Conservation (phyloP, 2,888 invertebrate genomes). For the Philereme transversata region DNA sequence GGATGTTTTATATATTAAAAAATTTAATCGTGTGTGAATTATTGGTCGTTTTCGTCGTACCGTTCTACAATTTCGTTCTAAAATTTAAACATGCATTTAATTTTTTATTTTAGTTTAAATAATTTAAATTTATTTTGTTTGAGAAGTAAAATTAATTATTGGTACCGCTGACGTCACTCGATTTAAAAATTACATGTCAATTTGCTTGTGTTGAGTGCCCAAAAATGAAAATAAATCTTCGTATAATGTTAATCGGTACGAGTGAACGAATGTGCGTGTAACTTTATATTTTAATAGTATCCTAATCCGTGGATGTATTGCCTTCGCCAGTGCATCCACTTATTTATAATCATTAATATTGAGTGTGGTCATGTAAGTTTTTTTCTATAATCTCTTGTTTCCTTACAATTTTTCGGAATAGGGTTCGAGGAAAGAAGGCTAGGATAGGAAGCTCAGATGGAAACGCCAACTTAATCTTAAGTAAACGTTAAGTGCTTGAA, state of each 20-base stretch:
- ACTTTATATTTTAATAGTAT: slow-evolving; percentile 53
- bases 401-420: slow-evolving; percentile 81
- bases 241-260: slow-evolving; percentile 51
- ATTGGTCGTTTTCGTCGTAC: slow-evolving; percentile 31
- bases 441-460: slow-evolving; percentile 70
- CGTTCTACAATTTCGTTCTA: slow-evolving; percentile 17
- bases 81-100: neutral
- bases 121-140: slow-evolving; percentile 22
- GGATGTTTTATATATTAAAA: slow-evolving; percentile 55
- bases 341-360: slow-evolving; percentile 57
- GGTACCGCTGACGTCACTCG: slow-evolving; percentile 10
- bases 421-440: slow-evolving; percentile 49
- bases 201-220: slow-evolving; percentile 22
- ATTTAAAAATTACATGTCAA: slow-evolving; percentile 26
- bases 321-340: slow-evolving; percentile 57
- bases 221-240: slow-evolving; percentile 48
- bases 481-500: slow-evolving; percentile 73
- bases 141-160: slow-evolving; percentile 25
- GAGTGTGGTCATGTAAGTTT: slow-evolving; percentile 72
- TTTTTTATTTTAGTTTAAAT: neutral
- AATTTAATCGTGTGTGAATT: slow-evolving; percentile 42
- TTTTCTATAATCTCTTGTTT: slow-evolving; percentile 77
- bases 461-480: slow-evolving; percentile 77
- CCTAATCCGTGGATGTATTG: slow-evolving; percentile 52
- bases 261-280: slow-evolving; percentile 67